Percentiles rank a stretch among this genome's conserved stretches.
Evolutionary conservation across 2,888 invertebrate species (phyloP).

Genomic region (Parochlus steinenii): DNA sequence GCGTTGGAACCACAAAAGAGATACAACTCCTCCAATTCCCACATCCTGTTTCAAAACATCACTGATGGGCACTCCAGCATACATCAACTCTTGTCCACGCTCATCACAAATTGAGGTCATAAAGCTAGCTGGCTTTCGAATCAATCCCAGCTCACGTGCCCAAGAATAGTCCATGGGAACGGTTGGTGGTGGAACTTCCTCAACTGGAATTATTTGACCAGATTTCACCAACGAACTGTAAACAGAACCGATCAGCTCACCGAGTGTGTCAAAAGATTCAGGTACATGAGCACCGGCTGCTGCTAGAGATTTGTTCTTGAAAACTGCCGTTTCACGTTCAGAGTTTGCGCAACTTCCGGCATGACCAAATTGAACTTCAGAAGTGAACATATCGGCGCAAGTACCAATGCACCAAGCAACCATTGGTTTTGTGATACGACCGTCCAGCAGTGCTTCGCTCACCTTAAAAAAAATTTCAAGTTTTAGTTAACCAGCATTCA

Average conservation of each 20-base stretch:
- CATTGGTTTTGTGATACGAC: constrained; percentile 77
- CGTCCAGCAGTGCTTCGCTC: constrained; percentile 65
- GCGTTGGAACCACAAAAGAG: constrained; percentile 95
- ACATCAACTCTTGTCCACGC: constrained; percentile 88
- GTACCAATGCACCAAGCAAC: constrained; percentile 99
- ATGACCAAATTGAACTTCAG: constrained; percentile 95
- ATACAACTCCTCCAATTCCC: constrained; percentile 95
- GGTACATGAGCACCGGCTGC: constrained; percentile 84
- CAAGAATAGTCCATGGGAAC: constrained; percentile 99
- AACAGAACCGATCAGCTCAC: constrained; percentile 60
- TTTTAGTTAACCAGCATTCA: too few relatives aligned
- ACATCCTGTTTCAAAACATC: constrained; percentile 85
- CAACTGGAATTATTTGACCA: constrained; percentile 70
- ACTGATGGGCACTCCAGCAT: constrained; percentile 85
- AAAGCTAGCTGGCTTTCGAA: constrained; percentile 96
- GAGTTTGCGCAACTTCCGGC: constrained; percentile 97
- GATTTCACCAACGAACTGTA: constrained; percentile 60
- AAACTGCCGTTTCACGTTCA: constrained; percentile 77
- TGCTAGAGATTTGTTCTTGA: constrained; percentile 75
- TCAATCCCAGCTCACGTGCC: constrained; percentile 91
- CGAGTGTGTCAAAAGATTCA: constrained; percentile 76
- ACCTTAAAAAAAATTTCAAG: too few relatives aligned
- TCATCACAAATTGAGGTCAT: constrained; percentile 99
- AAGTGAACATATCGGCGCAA: constrained; percentile 70
- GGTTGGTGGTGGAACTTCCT: constrained; percentile 92